Evolutionary conservation across 2,113 vertebrate genomes (phyloP), one percentile per base, ranked within the genome.

Genomic region (Cromileptes altivelis): DNA sequence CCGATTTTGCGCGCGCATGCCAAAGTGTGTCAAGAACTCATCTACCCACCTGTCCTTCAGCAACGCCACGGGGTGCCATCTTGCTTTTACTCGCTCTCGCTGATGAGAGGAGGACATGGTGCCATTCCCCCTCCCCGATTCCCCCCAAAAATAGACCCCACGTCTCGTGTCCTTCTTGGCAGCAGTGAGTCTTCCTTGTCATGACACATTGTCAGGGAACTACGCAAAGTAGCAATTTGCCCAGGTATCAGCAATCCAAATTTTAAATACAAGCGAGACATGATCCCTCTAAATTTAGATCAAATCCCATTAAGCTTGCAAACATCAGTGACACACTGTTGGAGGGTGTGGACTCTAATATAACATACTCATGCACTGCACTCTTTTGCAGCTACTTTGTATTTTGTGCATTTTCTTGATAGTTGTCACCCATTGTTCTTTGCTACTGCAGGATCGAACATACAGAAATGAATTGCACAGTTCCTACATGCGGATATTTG

Each of bases 201-300:
- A 93, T 90, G 92, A 91, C 87, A 93, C 45, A 75, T 80, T 95
- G 93, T 93, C 91, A 90, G 84, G 92, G 92, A 88, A 87, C 86
- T 75, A 74, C 70, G 86, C 82, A 88, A 94, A 94, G 92, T 86
- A 27, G 88, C 90, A 94, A 94, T 96, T 96, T 95, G 87, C 90
- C 71, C 80, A 95, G 90, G 91, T 91, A 92, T 75, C 65, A 93
- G 71, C 84, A 79, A 88, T 88, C 90, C 68, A 88, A 84, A 93
- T 92, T 87, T 88, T 75, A 93, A 94, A 94, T 85, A 88, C 76
- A 70, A 85, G 87, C 55, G 47, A 87, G 90, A 89, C 91, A 65
- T 68, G 91, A 94, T 89, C 82, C 78, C 50, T 83, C 91, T 93
- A 94, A 94, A 94, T 95, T 94, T 95, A 95, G 91, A 94, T 91